These are phyloP conservation scores for Gisinianus flammeolus DNA, from an alignment of 2,888 invertebrate species.

Conservation along the genomic window DNA sequence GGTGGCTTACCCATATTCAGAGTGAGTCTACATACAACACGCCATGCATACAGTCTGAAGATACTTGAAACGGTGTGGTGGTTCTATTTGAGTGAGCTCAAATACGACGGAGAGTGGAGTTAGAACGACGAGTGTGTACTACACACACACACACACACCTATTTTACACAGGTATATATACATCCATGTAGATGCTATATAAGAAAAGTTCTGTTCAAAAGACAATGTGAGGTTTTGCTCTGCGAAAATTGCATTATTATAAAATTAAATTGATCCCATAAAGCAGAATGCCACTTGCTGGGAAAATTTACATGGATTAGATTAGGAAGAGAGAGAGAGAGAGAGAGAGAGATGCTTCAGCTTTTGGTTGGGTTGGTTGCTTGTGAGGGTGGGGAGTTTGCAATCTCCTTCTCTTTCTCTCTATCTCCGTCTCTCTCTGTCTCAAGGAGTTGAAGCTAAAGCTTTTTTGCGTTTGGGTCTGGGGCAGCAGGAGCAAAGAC, in stretches of 20 bases:
- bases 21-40: too few species aligned
- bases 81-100: not conserved
- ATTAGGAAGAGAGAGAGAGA: not conserved
- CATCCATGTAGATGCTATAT: too few species aligned
- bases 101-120: not conserved
- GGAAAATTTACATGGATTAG: conserved; percentile 34
- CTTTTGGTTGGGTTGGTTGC: too few species aligned
- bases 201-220: not conserved
- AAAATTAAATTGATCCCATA: conserved; percentile 42
- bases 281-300: conserved; percentile 36
- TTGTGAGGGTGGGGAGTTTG: too few species aligned
- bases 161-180: too few species aligned
- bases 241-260: conserved; percentile 39
- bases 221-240: not conserved
- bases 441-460: too few species aligned
- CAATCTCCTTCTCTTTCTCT: too few species aligned
- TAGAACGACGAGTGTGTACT: not conserved
- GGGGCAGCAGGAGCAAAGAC: not conserved
- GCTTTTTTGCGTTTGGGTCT: not conserved
- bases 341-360: too few species aligned
- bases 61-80: not conserved
- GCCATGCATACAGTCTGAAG: not conserved
- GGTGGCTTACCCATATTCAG: not conserved
- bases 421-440: too few species aligned
- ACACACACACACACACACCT: too few species aligned